Evolutionary conservation across 2,113 vertebrate genomes (phyloP), one percentile per base, ranked within the genome.

Genomic region (Gorsachius goisagi): DNA sequence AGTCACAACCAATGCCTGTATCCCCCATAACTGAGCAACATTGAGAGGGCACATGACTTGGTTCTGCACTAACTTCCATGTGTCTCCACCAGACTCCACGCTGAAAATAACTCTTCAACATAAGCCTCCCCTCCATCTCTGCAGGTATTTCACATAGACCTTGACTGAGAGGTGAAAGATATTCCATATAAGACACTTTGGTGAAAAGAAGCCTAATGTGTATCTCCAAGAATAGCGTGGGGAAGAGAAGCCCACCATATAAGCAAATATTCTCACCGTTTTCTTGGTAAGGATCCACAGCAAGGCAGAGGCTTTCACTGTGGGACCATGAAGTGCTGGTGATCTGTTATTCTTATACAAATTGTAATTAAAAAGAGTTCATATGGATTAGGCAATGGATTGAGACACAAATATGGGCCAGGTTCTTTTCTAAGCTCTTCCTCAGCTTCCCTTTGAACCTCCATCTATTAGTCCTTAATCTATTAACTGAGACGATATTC

Each of bases 1-100:
- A 50, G 32, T 41, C 17, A 58, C 9, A 91, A 7, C 3, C 26
- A 10, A 19, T 11, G 2, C 44, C 30, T 66, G 14, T 7, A 30
- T 20, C 26, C 15, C 23, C 49, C 47, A 16, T 15, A 94, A 80
- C 0, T 58, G 18, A 68, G 14, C 10, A 62, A 66, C 16, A 33
- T 3, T 2, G 1, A 68, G 0, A 2, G 20, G 5, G 21, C 15
- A 82, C 1, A 1, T 22, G 7, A 32, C 33, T 59, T 50, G 19
- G 20, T 81, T 89, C 44, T 41, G 9, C 30, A 87, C 6, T 10
- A 63, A 45, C 23, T 67, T n/a, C 3, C 4, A 0, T 11, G 6
- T 28, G 4, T 66, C 45, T 62, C 16, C 22, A 77, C 12, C 66
- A 80, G 6, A 6, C 12, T 75, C 9, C 9, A 66, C 45, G 45